Evolutionary conservation across 1,140 invertebrate species (phyloP), one percentile per base, ranked within the genome.

Genomic region (Heliconius himera): DNA sequence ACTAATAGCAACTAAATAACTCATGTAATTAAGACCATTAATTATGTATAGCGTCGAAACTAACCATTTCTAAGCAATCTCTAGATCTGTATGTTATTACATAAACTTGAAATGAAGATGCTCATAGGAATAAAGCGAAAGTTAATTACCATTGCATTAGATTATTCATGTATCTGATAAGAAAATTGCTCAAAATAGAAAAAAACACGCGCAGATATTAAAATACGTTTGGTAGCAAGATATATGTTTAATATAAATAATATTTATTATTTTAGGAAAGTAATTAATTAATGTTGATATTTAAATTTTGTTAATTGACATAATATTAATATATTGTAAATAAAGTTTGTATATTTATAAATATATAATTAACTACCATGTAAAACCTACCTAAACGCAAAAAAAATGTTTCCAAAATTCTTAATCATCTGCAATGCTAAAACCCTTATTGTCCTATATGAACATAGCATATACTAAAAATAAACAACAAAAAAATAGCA

Each of bases 101-200:
- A 56, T 80, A 76, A 80, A 76, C 74, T 70, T 70, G 41, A 75
- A 76, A 80, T 80, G 70, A 80, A 56, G 51, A 76, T 54, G 33
- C 74, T 79, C 77, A 73, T 78, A 80, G 76, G 74, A 73, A 76
- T 76, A 80, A 80, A 80, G 76, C 74, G 79, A 80, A 80, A 80
- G 79, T 80, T 76, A 80, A 80, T 80, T 80, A 76, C 46, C 56
- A 79, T 79, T 56, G 60, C 49, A 54, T 75, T 79, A 70, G 46
- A 36, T 60, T 80, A 74, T 76, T 22, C 36, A 74, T 75, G 66
- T 79, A 75, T 75, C 73, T 75, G 78, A 80, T 80, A 70, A 73
- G 66, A 78, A 79, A 74, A 76, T 38, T 60, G 56, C 60, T 66
- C 26, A 29, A 66, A 66, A 29, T 29, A 29, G 26, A 11, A 20